Percentiles rank a stretch among this genome's conserved stretches.
Evolutionary conservation across 92 coral and sea anemone genomes (phyloP).

Genomic region (Muricea muricata): DNA sequence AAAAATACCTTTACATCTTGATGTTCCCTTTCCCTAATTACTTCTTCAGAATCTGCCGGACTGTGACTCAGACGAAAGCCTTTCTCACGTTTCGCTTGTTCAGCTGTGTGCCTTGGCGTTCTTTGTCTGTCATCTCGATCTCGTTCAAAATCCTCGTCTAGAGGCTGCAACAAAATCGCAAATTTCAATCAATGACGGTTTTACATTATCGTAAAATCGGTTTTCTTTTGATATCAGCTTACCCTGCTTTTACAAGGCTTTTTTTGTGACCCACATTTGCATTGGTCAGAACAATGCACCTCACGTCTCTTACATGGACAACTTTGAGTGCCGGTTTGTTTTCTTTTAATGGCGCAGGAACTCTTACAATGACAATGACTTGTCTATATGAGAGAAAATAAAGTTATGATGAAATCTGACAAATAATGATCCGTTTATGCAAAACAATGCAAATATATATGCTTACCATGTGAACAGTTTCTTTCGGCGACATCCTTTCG

Average conservation of each 20-base stretch:
- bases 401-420: no score
- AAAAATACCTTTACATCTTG: not conserved
- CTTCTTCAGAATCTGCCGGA: not conserved
- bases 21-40: not conserved
- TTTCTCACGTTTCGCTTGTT: no score
- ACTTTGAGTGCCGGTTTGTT: constrained; percentile 12
- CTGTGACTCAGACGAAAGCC: not conserved
- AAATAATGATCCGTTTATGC: not conserved
- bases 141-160: not conserved
- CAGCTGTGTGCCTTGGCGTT: not conserved
- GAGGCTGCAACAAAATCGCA: no score
- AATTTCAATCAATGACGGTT: no score
- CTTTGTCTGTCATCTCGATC: not conserved
- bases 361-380: constrained; percentile 16
- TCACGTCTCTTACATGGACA: constrained; percentile 33
- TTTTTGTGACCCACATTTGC: constrained; percentile 1
- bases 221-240: not conserved
- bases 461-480: no score
- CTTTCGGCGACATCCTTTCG: no score
- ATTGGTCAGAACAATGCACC: not conserved
- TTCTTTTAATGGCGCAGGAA: constrained; percentile 4
- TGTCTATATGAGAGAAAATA: not conserved
- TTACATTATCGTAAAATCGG: not conserved
- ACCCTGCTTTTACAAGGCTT: constrained; percentile 38
- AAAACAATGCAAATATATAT: no score